Percentiles rank a stretch among this genome's conserved stretches.
phyloP scores from a whole-genome alignment of 2,797 vertebrate species.

The Neopelma chrysocephalum region DNA sequence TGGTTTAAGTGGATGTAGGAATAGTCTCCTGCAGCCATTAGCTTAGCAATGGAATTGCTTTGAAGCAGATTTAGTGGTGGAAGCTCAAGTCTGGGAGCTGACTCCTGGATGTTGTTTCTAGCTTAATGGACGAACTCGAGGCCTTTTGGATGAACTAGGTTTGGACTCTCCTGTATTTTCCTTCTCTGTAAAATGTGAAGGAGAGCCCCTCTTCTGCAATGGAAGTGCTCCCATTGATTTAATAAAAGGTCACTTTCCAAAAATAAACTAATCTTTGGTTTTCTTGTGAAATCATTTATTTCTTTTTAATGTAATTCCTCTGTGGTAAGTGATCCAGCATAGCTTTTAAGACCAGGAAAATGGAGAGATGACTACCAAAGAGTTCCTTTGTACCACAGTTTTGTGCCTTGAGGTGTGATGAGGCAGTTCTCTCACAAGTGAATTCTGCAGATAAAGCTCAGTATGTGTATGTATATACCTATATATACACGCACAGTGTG shows the following conservation, averaged over 20 bases:
- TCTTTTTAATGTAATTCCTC: background rate
- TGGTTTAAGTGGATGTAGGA: constrained; percentile 30
- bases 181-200: background rate
- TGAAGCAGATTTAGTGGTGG: constrained; percentile 44
- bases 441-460: background rate
- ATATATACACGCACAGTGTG: background rate
- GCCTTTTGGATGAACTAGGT: background rate
- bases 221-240: background rate
- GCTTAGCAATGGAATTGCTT: constrained; percentile 42
- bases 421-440: background rate
- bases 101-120: background rate
- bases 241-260: background rate
- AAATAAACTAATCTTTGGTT: background rate
- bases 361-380: background rate
- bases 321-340: background rate
- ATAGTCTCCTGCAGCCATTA: background rate
- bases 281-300: background rate
- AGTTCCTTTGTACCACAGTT: background rate
- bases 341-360: background rate
- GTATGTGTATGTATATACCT: background rate
- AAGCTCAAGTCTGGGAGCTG: background rate
- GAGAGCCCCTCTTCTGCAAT: background rate
- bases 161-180: background rate
- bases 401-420: background rate
- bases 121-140: background rate